phyloP scores from a whole-genome alignment of 1,140 invertebrate genomes.

The Brachionus koreanus region DNA sequence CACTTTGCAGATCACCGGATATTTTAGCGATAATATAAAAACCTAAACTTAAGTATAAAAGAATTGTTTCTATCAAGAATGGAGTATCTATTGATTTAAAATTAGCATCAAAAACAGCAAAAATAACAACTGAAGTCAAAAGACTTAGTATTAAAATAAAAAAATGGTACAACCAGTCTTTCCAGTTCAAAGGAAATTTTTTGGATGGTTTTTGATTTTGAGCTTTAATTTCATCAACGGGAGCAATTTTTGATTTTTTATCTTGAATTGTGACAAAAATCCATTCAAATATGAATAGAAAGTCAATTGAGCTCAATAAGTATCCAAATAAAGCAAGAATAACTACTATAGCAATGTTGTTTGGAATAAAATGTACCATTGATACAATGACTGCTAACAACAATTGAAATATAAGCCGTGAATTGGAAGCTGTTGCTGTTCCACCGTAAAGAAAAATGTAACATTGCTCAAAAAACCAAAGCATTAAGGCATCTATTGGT shows the following conservation, averaged over 20 bases:
- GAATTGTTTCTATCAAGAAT: conserved; percentile 46
- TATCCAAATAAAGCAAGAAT: conserved; percentile 52
- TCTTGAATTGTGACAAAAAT: conserved; percentile 16
- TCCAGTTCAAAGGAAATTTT: conserved; percentile 50
- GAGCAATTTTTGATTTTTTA: conserved; percentile 42
- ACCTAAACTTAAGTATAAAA: conserved; percentile 52
- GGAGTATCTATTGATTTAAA: conserved; percentile 42
- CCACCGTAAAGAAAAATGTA: conserved; percentile 57
- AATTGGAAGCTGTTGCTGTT: conserved; percentile 53
- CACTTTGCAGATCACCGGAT: conserved; percentile 51
- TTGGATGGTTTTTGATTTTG: conserved; percentile 12
- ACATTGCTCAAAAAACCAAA: conserved; percentile 59
- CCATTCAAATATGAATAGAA: conserved; percentile 50
- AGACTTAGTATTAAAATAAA: conserved; percentile 47
- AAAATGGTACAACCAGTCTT: conserved; percentile 51
- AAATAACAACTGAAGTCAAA: conserved; percentile 48
- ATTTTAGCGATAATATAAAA: conserved; percentile 52
- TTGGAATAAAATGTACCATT: conserved; percentile 50
- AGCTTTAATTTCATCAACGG: neutral
- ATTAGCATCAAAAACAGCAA: conserved; percentile 44
- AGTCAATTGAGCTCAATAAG: conserved; percentile 52
- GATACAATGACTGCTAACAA: conserved; percentile 49
- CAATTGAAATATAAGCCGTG: conserved; percentile 50
- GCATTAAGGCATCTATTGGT: conserved; percentile 58
- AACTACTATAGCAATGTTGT: conserved; percentile 49